These are phyloP conservation scores for Muricea muricata DNA, from an alignment of 92 coral and sea anemone genomes.

Conservation along the genomic window DNA sequence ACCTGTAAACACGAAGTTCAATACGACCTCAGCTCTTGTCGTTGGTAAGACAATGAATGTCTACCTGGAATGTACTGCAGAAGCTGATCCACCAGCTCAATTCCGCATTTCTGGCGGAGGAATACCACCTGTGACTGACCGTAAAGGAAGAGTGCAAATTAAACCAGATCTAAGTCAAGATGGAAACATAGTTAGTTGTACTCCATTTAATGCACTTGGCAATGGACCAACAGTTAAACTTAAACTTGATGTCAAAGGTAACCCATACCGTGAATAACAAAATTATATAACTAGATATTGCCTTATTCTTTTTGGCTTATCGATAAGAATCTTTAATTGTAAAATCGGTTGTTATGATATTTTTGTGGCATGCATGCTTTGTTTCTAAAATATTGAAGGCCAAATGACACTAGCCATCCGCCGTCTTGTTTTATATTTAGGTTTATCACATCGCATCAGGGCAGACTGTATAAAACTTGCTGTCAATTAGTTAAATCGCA, in stretches of 20 bases:
- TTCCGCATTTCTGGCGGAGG: slow-evolving; percentile 10
- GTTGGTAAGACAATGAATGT: not conserved
- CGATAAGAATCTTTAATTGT: not conserved
- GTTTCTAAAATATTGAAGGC: too few species aligned
- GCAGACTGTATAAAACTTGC: too few species aligned
- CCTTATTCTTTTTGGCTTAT: not conserved
- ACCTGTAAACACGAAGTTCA: slow-evolving; percentile 41
- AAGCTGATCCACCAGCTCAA: slow-evolving; percentile 22
- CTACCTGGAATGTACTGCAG: slow-evolving; percentile 35
- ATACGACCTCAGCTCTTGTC: slow-evolving; percentile 6
- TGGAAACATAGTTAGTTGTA: not conserved
- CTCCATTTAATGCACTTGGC: slow-evolving; percentile 23
- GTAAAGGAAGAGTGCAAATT: not conserved
- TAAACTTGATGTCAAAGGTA: slow-evolving; percentile 18
- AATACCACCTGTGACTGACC: not conserved
- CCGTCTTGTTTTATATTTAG: too few species aligned
- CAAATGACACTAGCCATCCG: too few species aligned
- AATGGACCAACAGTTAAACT: slow-evolving; percentile 8
- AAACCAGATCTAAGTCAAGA: not conserved
- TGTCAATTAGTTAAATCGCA: too few species aligned
- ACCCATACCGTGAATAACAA: not conserved
- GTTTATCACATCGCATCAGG: too few species aligned
- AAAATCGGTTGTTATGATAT: too few species aligned
- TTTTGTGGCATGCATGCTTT: too few species aligned
- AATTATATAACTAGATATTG: too few species aligned